Conservation (phyloP, 2,113 vertebrate species). For the Vulpes vulpes region DNA sequence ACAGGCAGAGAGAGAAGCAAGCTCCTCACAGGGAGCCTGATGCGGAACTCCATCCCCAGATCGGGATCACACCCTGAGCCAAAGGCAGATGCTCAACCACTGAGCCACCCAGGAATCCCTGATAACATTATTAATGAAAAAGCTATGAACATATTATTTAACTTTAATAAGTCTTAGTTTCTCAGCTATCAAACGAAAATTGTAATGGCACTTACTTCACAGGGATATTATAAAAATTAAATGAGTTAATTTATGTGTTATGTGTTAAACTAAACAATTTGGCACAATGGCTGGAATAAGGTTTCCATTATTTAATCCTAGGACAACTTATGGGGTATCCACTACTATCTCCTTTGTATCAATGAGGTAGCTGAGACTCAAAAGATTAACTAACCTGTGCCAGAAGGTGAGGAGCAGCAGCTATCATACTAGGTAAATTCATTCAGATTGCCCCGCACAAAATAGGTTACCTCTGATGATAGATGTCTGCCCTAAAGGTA, state of each 20-base stretch:
- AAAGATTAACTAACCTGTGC: not conserved
- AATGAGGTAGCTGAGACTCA: not conserved
- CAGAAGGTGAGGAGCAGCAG: not conserved
- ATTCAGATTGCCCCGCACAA: not conserved
- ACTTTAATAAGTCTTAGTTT: slow-evolving; percentile 1
- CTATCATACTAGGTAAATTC: not conserved
- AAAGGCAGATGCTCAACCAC: too few species aligned
- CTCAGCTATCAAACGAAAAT: slow-evolving; percentile 53
- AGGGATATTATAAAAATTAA: slow-evolving; percentile 1
- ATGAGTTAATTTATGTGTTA: not conserved
- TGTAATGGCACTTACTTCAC: not conserved
- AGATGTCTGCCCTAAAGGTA: not conserved
- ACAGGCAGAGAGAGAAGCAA: too few species aligned
- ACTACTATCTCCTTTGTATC: not conserved
- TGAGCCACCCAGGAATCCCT: not conserved
- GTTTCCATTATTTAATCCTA: not conserved
- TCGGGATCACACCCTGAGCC: too few species aligned
- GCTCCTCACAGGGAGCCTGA: too few species aligned
- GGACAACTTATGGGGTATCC: not conserved
- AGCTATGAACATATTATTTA: not conserved
- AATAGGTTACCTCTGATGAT: not conserved
- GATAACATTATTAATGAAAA: slow-evolving; percentile 29
- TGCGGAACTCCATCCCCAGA: too few species aligned
- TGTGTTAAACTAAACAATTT: not conserved
- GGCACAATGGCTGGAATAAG: not conserved